phyloP scores from a whole-genome alignment of 1,140 invertebrate species.

The Mizuhopecten yessoensis region DNA sequence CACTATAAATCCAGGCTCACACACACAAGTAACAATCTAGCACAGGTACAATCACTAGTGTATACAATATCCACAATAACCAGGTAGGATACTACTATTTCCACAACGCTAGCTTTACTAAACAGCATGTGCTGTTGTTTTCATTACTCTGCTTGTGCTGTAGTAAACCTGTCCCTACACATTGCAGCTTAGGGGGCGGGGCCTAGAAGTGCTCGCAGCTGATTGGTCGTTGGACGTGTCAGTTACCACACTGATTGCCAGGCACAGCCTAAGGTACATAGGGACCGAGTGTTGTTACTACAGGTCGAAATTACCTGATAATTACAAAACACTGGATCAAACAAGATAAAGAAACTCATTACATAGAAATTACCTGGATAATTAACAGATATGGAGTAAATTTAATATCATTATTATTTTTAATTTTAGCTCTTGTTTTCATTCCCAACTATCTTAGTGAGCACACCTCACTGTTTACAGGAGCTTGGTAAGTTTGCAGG shows the following conservation, averaged over 20 bases:
- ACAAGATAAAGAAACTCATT: background rate
- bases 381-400: background rate
- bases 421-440: background rate
- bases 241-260: background rate
- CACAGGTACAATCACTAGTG: background rate
- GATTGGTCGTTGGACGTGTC: background rate
- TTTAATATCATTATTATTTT: conserved; percentile 36
- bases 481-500: background rate
- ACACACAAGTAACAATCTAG: background rate
- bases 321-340: background rate
- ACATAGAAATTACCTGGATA: conserved; percentile 1
- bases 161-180: conserved; percentile 1
- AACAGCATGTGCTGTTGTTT: conserved; percentile 36
- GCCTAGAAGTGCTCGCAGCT: background rate
- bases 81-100: too few relatives aligned
- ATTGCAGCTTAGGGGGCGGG: background rate
- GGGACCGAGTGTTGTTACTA: background rate
- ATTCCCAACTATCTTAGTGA: background rate
- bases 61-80: too few relatives aligned
- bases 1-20: background rate
- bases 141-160: background rate
- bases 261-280: background rate
- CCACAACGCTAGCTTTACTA: background rate
- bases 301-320: background rate
- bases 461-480: background rate